Evolutionary conservation across 2,113 vertebrate species (phyloP).

Genomic region (Danionella cerebrum): DNA sequence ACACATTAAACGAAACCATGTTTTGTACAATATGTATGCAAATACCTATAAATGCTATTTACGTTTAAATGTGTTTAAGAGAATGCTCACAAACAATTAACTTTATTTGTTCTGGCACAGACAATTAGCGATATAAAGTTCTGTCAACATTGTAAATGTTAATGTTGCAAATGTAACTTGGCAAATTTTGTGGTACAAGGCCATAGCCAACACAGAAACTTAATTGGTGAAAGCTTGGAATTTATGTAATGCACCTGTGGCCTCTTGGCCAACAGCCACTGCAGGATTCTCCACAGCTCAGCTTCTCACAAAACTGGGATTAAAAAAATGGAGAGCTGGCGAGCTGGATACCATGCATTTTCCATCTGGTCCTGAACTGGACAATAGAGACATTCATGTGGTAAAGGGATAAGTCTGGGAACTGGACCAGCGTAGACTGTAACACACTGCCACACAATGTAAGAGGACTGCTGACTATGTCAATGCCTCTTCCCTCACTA

Average conservation of each 20-base stretch:
- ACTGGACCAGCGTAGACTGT: slow-evolving; percentile 35
- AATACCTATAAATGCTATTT: too few relatives aligned
- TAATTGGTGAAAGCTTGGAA: slow-evolving; percentile 24
- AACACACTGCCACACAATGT: slow-evolving; percentile 7
- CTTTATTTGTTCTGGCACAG: neutral
- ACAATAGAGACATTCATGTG: slow-evolving; percentile 47
- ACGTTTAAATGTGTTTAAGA: too few relatives aligned
- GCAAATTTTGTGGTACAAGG: neutral
- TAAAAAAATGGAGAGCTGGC: slow-evolving; percentile 23
- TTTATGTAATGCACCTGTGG: slow-evolving; percentile 18
- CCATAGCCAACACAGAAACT: slow-evolving; percentile 10
- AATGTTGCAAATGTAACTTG: neutral
- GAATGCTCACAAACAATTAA: neutral
- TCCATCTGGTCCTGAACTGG: slow-evolving; percentile 36
- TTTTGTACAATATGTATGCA: too few relatives aligned
- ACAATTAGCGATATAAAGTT: neutral
- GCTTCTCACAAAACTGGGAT: slow-evolving; percentile 14
- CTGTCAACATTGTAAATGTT: neutral
- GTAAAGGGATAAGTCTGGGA: slow-evolving; percentile 40
- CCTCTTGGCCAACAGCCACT: slow-evolving; percentile 22
- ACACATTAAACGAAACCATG: too few relatives aligned
- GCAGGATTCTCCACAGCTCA: slow-evolving; percentile 14
- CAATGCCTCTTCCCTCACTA: neutral
- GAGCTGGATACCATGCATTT: slow-evolving; percentile 13
- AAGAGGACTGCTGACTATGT: neutral